These are phyloP conservation scores for Ranitomeya variabilis DNA, from an alignment of 2,113 vertebrate genomes.

Conservation along the genomic window DNA sequence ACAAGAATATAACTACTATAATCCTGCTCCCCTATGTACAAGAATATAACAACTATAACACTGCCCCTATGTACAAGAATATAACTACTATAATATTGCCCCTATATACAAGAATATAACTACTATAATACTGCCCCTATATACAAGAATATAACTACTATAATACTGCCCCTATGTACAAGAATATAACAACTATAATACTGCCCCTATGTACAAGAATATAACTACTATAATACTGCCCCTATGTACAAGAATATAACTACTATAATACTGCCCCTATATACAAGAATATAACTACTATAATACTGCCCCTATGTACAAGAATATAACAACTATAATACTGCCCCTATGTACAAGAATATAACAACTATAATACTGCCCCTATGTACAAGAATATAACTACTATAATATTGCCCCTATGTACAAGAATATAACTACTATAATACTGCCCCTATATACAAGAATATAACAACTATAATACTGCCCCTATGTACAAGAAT, in stretches of 20 bases:
- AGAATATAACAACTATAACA: neutral
- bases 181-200: neutral
- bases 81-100: neutral
- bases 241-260: slow-evolving; percentile 6
- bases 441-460: neutral
- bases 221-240: neutral
- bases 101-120: neutral
- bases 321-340: neutral
- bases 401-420: neutral
- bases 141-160: neutral
- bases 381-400: neutral
- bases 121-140: neutral
- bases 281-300: neutral
- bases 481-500: no score
- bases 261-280: neutral
- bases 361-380: neutral
- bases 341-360: neutral
- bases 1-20: neutral
- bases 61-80: neutral
- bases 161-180: neutral
- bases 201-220: neutral
- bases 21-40: neutral
- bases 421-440: neutral
- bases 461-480: no score
- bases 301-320: neutral